Conservation (phyloP, 1,140 invertebrate genomes). For the Zophobas atratus region DNA sequence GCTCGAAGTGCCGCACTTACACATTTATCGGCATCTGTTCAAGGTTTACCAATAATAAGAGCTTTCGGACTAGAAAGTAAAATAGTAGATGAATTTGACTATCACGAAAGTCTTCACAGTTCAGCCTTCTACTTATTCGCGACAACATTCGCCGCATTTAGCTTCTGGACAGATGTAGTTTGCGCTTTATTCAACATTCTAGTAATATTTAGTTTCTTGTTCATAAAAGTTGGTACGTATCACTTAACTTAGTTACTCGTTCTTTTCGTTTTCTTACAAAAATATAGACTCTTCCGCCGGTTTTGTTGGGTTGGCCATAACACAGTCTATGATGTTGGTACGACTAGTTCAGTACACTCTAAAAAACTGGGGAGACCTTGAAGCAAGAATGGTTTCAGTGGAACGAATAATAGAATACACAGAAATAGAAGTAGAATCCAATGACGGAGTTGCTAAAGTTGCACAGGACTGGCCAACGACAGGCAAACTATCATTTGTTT, state of each 20-base stretch:
- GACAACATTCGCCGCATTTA: conserved; percentile 78
- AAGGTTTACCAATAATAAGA: conserved; percentile 79
- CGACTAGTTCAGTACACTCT: no score
- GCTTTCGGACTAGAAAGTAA: conserved; percentile 73
- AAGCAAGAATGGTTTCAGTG: no score
- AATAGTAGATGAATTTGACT: conserved; percentile 73
- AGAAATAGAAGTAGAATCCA: no score
- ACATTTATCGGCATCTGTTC: conserved; percentile 77
- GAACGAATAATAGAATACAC: no score
- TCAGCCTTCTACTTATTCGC: conserved; percentile 77
- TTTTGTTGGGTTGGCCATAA: no score
- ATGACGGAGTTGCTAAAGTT: no score
- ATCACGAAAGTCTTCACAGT: conserved; percentile 68
- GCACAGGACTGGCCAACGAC: no score
- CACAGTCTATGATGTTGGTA: no score
- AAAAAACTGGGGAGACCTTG: no score
- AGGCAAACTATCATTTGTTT: no score
- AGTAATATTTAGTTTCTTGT: conserved; percentile 67
- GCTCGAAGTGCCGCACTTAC: conserved; percentile 78
- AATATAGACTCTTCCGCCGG: no score
- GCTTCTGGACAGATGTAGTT: conserved; percentile 79
- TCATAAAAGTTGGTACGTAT: neutral
- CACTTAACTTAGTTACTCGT: no score
- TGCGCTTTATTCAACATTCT: conserved; percentile 76
- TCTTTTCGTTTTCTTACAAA: neutral